These are phyloP conservation scores for Thrips palmi DNA, from an alignment of 1,140 invertebrate species.

Conservation along the genomic window DNA sequence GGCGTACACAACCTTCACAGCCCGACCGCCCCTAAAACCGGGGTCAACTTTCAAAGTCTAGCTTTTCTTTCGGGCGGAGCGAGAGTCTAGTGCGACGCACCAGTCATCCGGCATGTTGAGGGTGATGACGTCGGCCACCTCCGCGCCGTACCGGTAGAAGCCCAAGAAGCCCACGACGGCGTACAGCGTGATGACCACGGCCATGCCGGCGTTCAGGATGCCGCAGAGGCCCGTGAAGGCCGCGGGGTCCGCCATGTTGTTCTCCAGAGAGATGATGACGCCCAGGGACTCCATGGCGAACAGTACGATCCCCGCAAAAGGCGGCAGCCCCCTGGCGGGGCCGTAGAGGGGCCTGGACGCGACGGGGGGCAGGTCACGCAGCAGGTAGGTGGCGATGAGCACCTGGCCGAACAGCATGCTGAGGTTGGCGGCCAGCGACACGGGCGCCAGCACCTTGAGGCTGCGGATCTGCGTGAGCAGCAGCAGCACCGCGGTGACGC, in stretches of 20 bases:
- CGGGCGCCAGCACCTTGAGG: conserved; percentile 51
- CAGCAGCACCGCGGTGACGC: conserved; percentile 42
- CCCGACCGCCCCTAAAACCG: too few relatives aligned
- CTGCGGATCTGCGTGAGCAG: conserved; percentile 48
- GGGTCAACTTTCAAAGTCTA: too few relatives aligned
- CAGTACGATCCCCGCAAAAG: conserved; percentile 43
- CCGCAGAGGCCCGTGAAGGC: conserved; percentile 62
- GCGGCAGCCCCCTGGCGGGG: conserved; percentile 29
- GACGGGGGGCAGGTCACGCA: conserved; percentile 33
- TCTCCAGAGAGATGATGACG: conserved; percentile 65
- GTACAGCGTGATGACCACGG: conserved; percentile 47
- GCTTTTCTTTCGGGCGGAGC: too few relatives aligned
- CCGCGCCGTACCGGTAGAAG: conserved; percentile 51
- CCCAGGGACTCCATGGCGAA: conserved; percentile 47
- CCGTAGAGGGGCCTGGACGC: conserved; percentile 24
- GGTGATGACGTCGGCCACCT: conserved; percentile 42
- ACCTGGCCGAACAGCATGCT: conserved; percentile 39
- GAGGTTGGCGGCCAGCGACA: conserved; percentile 53
- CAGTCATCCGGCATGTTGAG: conserved; percentile 40
- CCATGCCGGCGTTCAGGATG: conserved; percentile 62
- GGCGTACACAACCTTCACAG: too few relatives aligned
- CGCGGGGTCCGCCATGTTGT: conserved; percentile 55
- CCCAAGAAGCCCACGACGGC: conserved; percentile 62
- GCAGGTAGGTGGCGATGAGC: conserved; percentile 49
- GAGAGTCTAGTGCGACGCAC: too few relatives aligned